These are phyloP conservation scores for Verasper variegatus DNA, from an alignment of 2,113 vertebrate species.

Conservation along the genomic window DNA sequence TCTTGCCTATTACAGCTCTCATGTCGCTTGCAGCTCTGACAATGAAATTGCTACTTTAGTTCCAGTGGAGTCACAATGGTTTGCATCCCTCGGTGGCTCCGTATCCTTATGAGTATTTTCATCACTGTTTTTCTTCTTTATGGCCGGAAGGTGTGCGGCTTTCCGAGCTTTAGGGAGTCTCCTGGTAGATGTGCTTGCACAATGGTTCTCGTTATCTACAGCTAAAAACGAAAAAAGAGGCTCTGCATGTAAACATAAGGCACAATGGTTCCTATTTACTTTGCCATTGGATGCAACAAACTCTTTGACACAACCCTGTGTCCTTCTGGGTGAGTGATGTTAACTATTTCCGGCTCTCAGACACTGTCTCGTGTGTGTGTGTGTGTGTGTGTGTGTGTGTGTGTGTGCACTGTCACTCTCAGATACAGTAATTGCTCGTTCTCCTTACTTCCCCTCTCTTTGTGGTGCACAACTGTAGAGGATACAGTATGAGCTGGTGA, in stretches of 20 bases:
- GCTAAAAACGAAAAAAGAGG: constrained; percentile 28
- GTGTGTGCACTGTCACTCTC: constrained; percentile 41
- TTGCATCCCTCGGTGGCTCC: constrained; percentile 30
- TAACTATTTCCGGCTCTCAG: constrained; percentile 14
- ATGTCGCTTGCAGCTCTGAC: constrained; percentile 24
- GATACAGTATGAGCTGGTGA: constrained; percentile 36
- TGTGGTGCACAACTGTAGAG: constrained; percentile 27
- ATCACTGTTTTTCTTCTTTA: constrained; percentile 54
- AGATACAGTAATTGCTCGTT: constrained; percentile 65
- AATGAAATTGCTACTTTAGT: constrained; percentile 45
- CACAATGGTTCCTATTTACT: constrained; percentile 46
- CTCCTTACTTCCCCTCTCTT: constrained; percentile 17
- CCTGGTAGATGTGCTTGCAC: constrained; percentile 47
- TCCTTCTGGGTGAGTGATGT: no score
- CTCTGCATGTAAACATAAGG: constrained; percentile 46
- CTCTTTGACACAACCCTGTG: no score
- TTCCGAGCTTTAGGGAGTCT: constrained; percentile 35
- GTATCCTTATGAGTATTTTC: constrained; percentile 56
- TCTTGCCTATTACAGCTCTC: constrained; percentile 12
- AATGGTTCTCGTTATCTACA: constrained; percentile 51
- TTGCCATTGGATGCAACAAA: no score
- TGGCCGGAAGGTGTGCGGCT: constrained; percentile 50
- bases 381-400: no score
- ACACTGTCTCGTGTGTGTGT: constrained; percentile 20
- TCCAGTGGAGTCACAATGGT: constrained; percentile 35